Conservation (phyloP, 2,113 vertebrate genomes). For the Capreolus pygargus region DNA sequence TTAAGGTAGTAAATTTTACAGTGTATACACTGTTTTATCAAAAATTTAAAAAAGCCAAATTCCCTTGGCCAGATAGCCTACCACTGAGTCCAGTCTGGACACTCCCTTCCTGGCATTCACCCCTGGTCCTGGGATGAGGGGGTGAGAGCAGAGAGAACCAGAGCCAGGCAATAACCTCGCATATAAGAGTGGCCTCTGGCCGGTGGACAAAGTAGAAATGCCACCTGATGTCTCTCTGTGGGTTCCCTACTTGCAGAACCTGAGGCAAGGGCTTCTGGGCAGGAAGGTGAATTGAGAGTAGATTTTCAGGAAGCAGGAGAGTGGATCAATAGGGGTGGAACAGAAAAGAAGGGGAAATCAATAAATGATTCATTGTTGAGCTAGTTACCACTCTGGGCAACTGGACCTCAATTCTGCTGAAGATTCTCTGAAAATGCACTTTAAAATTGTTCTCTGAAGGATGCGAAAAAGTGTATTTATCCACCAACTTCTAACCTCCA, state of each 20-base stretch:
- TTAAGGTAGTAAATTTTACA: not conserved
- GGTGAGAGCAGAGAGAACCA: not conserved
- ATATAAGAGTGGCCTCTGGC: not conserved
- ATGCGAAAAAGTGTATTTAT: too few species aligned
- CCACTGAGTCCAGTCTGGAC: fast-evolving
- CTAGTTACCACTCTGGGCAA: too few species aligned
- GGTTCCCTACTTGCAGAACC: not conserved
- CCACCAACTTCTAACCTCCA: not conserved
- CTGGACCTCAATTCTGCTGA: not conserved
- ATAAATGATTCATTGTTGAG: not conserved
- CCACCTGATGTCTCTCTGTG: not conserved
- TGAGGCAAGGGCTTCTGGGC: not conserved
- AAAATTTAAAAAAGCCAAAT: not conserved
- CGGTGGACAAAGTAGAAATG: not conserved
- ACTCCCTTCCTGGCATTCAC: not conserved
- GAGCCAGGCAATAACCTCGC: not conserved
- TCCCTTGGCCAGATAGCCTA: not conserved
- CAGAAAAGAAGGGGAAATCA: not conserved
- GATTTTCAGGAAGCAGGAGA: not conserved
- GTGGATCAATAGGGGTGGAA: too few species aligned
- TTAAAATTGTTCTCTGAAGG: not conserved
- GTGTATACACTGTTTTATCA: not conserved
- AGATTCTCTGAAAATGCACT: not conserved
- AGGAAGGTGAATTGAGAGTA: not conserved
- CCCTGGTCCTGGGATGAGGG: not conserved